phyloP scores from a whole-genome alignment of 2,797 vertebrate species.

The Platalea minor region DNA sequence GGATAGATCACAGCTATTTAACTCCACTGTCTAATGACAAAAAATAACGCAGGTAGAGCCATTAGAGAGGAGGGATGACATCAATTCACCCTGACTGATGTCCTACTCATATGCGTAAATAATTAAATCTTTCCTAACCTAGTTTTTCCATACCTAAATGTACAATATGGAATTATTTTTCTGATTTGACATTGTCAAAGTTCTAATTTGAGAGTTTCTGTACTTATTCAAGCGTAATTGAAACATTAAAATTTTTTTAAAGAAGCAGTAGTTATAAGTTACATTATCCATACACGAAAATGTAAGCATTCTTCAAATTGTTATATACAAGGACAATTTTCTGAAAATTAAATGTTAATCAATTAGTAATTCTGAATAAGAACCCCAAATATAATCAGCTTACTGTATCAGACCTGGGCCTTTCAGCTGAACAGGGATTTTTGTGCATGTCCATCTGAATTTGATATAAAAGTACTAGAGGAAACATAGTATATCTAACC shows the following conservation, averaged over 20 bases:
- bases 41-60: background rate
- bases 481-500: background rate
- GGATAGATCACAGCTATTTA: conserved; percentile 21
- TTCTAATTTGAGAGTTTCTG: background rate
- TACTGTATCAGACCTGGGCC: background rate
- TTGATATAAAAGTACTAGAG: background rate
- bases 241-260: background rate
- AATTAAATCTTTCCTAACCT: background rate
- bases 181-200: background rate
- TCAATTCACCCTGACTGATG: background rate
- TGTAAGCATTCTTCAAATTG: background rate
- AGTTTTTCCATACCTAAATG: background rate
- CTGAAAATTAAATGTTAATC: background rate
- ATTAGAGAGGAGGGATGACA: conserved; percentile 2
- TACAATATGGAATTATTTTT: background rate
- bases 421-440: background rate
- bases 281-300: background rate
- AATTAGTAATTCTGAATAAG: background rate
- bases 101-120: background rate
- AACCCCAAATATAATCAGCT: background rate
- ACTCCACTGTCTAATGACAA: background rate
- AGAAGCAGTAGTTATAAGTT: background rate
- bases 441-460: background rate
- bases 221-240: background rate
- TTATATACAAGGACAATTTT: background rate